A percentile compares a stretch with the other conserved stretches of the same genome.
phyloP scores from a whole-genome alignment of 2,888 invertebrate genomes.

The Ischnus inquisitorius region DNA sequence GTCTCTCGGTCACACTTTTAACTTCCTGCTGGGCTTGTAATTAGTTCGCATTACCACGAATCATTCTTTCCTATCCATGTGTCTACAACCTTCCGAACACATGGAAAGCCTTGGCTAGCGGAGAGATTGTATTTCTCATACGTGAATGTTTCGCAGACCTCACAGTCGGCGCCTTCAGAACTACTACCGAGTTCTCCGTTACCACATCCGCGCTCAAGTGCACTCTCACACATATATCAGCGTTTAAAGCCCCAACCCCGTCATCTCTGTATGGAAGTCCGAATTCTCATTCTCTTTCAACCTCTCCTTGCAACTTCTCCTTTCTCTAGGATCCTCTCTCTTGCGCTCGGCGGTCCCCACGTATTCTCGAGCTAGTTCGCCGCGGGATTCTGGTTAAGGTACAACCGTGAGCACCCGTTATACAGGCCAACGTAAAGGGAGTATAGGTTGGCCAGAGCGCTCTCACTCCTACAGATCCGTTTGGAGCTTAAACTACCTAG shows the following conservation, averaged over 20 bases:
- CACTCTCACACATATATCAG: not conserved
- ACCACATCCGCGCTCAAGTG: conserved; percentile 5
- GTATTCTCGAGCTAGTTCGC: conserved; percentile 21
- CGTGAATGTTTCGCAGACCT: conserved; percentile 1
- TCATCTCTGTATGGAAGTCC: not conserved
- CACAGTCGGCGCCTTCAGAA: conserved; percentile 5
- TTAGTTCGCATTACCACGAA: conserved; percentile 82
- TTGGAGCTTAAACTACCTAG: conserved; percentile 78
- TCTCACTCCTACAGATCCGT: conserved; percentile 71
- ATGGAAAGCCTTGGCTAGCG: not conserved
- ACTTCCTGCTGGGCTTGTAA: conserved; percentile 80
- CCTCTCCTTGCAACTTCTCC: conserved; percentile 27
- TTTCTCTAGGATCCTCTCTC: conserved; percentile 10
- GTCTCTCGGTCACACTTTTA: conserved; percentile 80
- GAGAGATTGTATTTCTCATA: not conserved
- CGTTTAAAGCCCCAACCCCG: not conserved
- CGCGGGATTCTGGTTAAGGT: conserved; percentile 44
- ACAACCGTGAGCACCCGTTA: conserved; percentile 47
- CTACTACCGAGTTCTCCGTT: conserved; percentile 20
- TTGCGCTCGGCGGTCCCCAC: conserved; percentile 9
- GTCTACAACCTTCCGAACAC: conserved; percentile 8
- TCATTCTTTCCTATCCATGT: conserved; percentile 63
- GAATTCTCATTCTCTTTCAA: conserved; percentile 7
- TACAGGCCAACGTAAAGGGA: conserved; percentile 30
- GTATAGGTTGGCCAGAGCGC: conserved; percentile 13